These are phyloP conservation scores for Phylloscopus collybita DNA, from an alignment of 2,797 vertebrate species.

Conservation along the genomic window DNA sequence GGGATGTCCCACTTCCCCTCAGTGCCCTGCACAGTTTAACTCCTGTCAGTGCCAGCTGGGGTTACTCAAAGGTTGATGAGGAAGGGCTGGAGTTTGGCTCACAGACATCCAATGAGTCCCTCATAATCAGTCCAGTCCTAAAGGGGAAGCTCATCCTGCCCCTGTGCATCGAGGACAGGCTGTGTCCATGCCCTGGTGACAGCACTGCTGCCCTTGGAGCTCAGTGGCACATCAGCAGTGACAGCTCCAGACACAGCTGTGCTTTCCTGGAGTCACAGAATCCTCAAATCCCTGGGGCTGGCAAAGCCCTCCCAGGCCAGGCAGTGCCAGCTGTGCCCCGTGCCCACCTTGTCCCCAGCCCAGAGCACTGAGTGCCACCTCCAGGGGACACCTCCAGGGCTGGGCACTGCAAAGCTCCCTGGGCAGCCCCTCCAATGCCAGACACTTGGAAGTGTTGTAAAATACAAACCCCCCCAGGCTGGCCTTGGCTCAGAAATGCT, in stretches of 20 bases:
- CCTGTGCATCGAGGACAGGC: neutral
- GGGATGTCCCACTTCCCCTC: neutral
- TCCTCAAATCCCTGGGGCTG: neutral
- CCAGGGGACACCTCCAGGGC: neutral
- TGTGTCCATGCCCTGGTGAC: neutral
- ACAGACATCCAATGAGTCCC: neutral
- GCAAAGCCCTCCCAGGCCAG: neutral
- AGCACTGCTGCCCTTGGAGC: fast-evolving
- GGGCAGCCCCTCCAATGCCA: neutral
- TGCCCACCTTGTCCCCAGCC: neutral
- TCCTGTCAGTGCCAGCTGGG: neutral
- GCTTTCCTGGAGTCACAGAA: neutral
- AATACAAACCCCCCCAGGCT: neutral
- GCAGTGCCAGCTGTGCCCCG: neutral
- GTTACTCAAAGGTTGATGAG: neutral
- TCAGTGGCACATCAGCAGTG: neutral
- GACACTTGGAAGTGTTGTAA: neutral
- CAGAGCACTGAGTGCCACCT: neutral
- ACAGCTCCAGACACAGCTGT: neutral
- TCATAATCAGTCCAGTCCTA: neutral
- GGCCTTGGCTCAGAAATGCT: neutral
- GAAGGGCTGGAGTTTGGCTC: neutral
- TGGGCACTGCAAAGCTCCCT: neutral
- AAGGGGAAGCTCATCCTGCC: neutral
- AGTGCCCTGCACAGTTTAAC: neutral